A percentile compares a stretch with the other conserved stretches of the same genome.
phyloP scores from a whole-genome alignment of 1,140 invertebrate species.

The Pemphigus obesinymphae region DNA sequence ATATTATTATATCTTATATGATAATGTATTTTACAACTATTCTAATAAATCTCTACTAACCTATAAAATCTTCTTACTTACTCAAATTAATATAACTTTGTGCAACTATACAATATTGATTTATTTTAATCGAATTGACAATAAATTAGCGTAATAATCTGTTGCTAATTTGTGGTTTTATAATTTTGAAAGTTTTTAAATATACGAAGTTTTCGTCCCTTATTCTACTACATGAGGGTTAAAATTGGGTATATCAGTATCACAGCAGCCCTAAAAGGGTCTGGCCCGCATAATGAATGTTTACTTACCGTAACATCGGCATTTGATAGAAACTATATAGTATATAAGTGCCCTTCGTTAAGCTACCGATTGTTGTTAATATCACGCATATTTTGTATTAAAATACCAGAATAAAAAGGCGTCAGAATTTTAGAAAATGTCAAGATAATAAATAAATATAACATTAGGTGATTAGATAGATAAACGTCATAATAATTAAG shows the following conservation, averaged over 20 bases:
- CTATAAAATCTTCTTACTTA: background rate
- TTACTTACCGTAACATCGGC: slow-evolving; percentile 31
- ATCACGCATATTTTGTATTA: slow-evolving; percentile 23
- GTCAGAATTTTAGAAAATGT: background rate
- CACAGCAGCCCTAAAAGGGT: slow-evolving; percentile 3
- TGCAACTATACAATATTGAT: background rate
- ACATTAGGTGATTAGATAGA: background rate
- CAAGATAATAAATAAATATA: slow-evolving; percentile 31
- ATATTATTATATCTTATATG: too few relatives aligned
- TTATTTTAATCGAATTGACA: too few relatives aligned
- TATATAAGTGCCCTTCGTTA: slow-evolving; percentile 15
- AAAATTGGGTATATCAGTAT: slow-evolving; percentile 12
- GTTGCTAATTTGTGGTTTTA: slow-evolving; percentile 9
- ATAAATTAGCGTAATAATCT: background rate
- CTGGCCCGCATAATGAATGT: slow-evolving; percentile 27
- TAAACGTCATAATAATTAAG: background rate
- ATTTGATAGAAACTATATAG: background rate
- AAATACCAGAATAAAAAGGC: slow-evolving; percentile 2
- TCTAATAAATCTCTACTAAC: too few relatives aligned
- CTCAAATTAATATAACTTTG: background rate
- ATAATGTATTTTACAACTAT: background rate
- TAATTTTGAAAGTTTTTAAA: slow-evolving; percentile 22
- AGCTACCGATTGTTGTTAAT: slow-evolving; percentile 23
- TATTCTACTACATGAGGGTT: background rate
- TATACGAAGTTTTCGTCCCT: background rate